Percentiles rank a stretch among this genome's conserved stretches.
phyloP scores from a whole-genome alignment of 2,113 vertebrate genomes.

The Cyanoderma ruficeps region DNA sequence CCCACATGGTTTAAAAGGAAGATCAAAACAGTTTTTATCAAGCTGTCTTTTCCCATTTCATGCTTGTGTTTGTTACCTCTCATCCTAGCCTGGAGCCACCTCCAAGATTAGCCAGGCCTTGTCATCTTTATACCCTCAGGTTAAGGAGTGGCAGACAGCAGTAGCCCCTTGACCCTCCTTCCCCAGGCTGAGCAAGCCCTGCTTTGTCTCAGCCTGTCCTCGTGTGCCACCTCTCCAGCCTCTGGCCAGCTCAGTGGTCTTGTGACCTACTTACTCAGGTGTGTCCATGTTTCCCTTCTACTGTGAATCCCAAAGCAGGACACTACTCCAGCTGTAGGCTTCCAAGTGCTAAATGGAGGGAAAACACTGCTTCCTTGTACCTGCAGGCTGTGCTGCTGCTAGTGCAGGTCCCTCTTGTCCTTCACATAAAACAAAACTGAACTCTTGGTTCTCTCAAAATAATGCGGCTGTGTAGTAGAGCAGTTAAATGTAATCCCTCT shows the following conservation, averaged over 20 bases:
- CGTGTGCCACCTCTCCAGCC: neutral
- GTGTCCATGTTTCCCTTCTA: neutral
- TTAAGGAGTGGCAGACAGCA: neutral
- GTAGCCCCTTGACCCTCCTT: neutral
- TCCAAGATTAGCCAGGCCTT: neutral
- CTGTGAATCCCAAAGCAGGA: neutral
- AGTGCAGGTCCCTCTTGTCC: neutral
- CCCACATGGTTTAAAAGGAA: neutral
- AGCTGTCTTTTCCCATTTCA: neutral
- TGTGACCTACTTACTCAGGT: neutral
- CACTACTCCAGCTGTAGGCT: neutral
- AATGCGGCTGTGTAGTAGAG: neutral
- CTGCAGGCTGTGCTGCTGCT: neutral
- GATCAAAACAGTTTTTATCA: neutral
- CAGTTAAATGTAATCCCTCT: neutral
- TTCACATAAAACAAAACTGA: neutral
- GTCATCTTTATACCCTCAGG: accelerated
- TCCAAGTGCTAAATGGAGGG: neutral
- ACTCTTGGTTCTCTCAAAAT: neutral
- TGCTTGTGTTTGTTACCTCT: neutral
- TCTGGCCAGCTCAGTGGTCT: neutral
- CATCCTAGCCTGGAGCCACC: neutral
- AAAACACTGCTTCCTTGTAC: neutral
- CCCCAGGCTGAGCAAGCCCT: neutral
- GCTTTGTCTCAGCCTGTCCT: neutral